phyloP scores from a whole-genome alignment of 2,113 vertebrate species.

The Esox niger region DNA sequence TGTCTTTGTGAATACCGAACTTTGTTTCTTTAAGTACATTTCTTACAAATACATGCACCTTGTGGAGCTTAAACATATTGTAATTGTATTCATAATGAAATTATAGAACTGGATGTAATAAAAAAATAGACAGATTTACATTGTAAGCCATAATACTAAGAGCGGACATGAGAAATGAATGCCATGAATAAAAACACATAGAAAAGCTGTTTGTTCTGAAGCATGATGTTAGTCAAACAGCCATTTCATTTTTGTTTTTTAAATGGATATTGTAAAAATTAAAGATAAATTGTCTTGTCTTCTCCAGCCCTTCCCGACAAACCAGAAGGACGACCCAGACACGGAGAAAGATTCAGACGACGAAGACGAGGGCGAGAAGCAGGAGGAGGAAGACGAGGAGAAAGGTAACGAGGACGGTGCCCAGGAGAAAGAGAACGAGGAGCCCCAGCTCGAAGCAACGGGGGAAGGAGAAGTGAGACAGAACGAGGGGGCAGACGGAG shows the following conservation, averaged over 20 bases:
- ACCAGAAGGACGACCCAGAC: slow-evolving; percentile 64
- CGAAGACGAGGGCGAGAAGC: slow-evolving; percentile 69
- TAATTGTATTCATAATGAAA: no score
- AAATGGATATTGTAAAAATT: not conserved
- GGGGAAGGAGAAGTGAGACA: slow-evolving; percentile 38
- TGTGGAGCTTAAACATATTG: no score
- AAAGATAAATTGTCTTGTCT: not conserved
- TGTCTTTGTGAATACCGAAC: no score
- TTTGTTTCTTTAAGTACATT: no score
- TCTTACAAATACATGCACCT: no score
- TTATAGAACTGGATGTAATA: no score
- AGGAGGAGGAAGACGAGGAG: slow-evolving; percentile 42
- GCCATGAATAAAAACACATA: no score
- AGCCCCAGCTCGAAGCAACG: slow-evolving; percentile 61
- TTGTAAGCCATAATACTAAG: no score
- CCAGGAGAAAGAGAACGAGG: slow-evolving; percentile 62
- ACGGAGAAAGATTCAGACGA: slow-evolving; percentile 55
- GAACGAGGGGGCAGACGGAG: slow-evolving; percentile 47
- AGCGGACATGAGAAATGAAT: no score
- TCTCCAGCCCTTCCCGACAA: slow-evolving; percentile 74
- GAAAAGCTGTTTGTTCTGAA: not conserved
- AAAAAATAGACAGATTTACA: no score
- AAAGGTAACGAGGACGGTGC: slow-evolving; percentile 32
- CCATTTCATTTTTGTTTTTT: not conserved
- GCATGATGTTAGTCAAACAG: not conserved